Percentiles rank a stretch among this genome's conserved stretches.
Conservation (phyloP, 37 sponge, comb jelly and placozoan species). For the Spongilla lacustris region DNA sequence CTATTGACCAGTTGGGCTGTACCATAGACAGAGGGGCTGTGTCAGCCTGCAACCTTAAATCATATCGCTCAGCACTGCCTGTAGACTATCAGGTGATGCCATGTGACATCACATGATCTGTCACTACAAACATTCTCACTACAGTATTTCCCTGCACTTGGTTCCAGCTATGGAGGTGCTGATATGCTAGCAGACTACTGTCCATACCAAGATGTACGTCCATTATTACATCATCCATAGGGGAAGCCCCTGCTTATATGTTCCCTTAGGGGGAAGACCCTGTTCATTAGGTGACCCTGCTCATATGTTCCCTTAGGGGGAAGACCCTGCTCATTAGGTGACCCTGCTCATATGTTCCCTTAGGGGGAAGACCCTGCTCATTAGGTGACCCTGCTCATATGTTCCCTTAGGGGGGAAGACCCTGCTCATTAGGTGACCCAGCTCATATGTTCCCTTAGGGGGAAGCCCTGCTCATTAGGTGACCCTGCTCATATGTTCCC, state of each 20-base stretch:
- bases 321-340: no score
- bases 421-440: no score
- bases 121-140: not conserved
- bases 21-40: constrained; percentile 47
- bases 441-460: not conserved
- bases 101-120: not conserved
- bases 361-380: constrained; percentile 22
- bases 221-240: no score
- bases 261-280: constrained; percentile 16
- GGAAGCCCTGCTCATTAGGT: constrained; percentile 11
- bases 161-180: constrained; percentile 29
- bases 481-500: not conserved
- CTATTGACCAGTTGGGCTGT: constrained; percentile 6
- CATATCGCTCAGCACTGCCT: not conserved
- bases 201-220: constrained; percentile 56
- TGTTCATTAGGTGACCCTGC: not conserved
- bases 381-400: not conserved
- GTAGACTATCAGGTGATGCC: constrained; percentile 10
- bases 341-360: no score
- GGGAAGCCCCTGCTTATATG: no score
- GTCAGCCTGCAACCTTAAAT: constrained; percentile 19
- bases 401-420: no score
- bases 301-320: not conserved
- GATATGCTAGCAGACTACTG: constrained; percentile 68
- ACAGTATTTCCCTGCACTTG: constrained; percentile 47